These are phyloP conservation scores for Triops cancriformis DNA, from an alignment of 1,140 invertebrate species.

Conservation along the genomic window DNA sequence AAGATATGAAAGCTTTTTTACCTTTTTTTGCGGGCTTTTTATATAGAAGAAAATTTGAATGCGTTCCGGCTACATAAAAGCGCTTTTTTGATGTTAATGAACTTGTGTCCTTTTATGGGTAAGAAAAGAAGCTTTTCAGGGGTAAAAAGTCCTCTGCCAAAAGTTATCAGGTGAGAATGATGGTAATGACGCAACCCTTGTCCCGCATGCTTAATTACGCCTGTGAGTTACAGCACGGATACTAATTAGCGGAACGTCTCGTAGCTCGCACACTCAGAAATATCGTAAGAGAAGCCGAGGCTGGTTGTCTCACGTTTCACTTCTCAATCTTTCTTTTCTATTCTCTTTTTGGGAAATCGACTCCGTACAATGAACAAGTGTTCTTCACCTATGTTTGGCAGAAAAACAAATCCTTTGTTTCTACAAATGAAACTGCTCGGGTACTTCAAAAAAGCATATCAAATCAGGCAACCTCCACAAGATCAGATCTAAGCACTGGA, in stretches of 20 bases:
- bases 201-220: not conserved
- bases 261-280: too few relatives aligned
- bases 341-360: too few relatives aligned
- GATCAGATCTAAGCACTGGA: too few relatives aligned
- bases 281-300: too few relatives aligned
- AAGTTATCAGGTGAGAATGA: slow-evolving; percentile 14
- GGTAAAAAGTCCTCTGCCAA: not conserved
- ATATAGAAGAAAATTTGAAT: not conserved
- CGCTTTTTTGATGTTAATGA: not conserved
- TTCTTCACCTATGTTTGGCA: too few relatives aligned
- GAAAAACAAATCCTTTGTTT: too few relatives aligned
- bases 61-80: not conserved
- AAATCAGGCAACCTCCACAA: too few relatives aligned
- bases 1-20: not conserved
- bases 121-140: not conserved
- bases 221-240: not conserved
- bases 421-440: too few relatives aligned
- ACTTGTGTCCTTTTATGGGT: not conserved
- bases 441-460: too few relatives aligned
- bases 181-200: not conserved
- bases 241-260: not conserved
- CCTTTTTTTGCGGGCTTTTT: not conserved
- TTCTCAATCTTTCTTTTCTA: too few relatives aligned
- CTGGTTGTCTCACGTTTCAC: too few relatives aligned
- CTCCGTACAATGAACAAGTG: too few relatives aligned